Conservation (phyloP, 2,797 vertebrate species). For the Malurus leucopterus region DNA sequence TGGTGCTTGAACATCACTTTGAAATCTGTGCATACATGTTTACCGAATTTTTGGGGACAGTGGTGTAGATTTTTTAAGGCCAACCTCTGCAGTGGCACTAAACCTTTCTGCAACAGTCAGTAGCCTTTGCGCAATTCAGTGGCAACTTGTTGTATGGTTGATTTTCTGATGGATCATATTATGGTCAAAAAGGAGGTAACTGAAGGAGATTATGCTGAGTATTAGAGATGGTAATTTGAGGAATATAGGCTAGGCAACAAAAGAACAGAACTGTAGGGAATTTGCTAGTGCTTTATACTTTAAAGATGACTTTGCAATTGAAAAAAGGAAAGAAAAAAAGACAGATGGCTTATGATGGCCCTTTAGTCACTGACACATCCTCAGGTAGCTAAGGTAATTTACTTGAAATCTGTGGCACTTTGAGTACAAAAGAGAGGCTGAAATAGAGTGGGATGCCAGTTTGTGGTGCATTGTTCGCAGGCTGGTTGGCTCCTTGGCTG, state of each 20-base stretch:
- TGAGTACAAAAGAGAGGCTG: background rate
- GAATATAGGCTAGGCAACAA: background rate
- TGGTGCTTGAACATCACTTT: background rate
- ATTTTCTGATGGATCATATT: background rate
- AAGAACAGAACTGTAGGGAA: background rate
- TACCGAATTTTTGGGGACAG: background rate
- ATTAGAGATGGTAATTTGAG: background rate
- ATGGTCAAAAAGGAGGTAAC: background rate
- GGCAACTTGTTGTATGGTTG: background rate
- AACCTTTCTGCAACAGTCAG: background rate
- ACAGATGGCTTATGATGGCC: accelerated
- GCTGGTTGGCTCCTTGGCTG: background rate
- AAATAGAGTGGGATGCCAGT: background rate
- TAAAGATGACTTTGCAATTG: background rate
- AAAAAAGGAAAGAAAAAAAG: background rate
- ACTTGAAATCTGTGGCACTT: background rate
- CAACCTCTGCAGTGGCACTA: background rate
- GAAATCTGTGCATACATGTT: background rate
- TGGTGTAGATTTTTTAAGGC: background rate
- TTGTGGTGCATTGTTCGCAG: accelerated
- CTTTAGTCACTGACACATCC: background rate
- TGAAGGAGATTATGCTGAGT: background rate
- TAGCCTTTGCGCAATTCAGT: background rate
- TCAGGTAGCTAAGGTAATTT: background rate
- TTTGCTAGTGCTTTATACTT: background rate